Evolutionary conservation across 2,113 vertebrate species (phyloP), one percentile per base, ranked within the genome.

Genomic region (Eira barbara): DNA sequence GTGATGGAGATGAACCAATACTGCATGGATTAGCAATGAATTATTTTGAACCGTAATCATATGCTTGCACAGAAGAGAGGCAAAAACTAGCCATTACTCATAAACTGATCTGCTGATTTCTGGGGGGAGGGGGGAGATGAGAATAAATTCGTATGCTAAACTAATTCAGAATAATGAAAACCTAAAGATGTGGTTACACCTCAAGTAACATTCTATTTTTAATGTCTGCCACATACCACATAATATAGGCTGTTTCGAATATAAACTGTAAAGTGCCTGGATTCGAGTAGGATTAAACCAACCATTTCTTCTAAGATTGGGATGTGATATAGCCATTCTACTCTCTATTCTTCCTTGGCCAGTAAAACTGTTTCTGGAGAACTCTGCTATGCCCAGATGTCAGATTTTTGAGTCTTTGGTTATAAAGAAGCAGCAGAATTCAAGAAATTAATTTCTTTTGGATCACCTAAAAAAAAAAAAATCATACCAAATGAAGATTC

Each of bases 1-100:
- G 97, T 98, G 98, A 98, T 98, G 98, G 98, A 98, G 98, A 98
- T 97, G 98, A 98, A 99, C 98, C 98, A 98, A 98, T 98, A 98
- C 98, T 98, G 98, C 98, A 98, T 98, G 98, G 98, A 99, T 99
- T 99, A 99, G 98, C 98, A 98, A 98, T 98, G 98, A 99, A 99
- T 99, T 99, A 98, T 98, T 99, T 97, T 99, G 98, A 98, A 98
- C 98, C 84, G 96, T 97, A 98, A 98, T 99, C 98, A 98, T 98
- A 97, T 98, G 98, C 98, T 97, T 98, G 97, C 98, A 98, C 97
- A 97, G 98, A 98, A 98, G 96, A 97, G 97, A 98, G 97, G 98
- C 97, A 98, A 98, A 99, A 99, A 98, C 97, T 98, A 98, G 98
- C 98, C 98, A 98, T 98, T 98, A 98, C 96, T 98, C 98, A 98